Evolutionary conservation across 1,140 invertebrate species (phyloP), one percentile per base, ranked within the genome.

Genomic region (Bacillus rossius): DNA sequence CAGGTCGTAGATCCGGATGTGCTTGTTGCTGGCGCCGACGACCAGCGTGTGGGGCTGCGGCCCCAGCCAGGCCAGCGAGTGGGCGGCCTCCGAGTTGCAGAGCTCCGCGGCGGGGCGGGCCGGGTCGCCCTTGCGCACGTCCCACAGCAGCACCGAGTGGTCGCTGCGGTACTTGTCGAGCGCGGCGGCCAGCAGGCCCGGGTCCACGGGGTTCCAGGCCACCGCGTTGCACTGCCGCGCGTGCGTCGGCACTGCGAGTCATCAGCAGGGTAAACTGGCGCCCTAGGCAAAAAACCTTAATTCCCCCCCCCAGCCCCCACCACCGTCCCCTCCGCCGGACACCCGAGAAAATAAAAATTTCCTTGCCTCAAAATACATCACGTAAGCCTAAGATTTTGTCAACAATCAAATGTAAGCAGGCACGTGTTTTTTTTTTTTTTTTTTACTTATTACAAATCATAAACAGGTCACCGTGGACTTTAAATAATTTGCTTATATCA

Each of bases 1-100:
- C 0, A 96, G 79, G 74, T 98, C 95, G 71, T 91, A 89, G n/a
- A 97, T 80, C 75, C 91, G 91, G 5, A 98, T 83, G 64, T 88
- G 84, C 66, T 95, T 96, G 60, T 87, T 84, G 74, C 92, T 96
- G 77, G 94, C 89, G 8, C 92, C 93, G 20, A 89, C 83, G 8
- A 93, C 83, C 4, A 97, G 76, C 17, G 86, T 84, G 62, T 86
- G 84, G 1, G 83, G 76, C 55, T 87, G 81, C 55, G 82, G 82
- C 42, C 83, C 80, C 60, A 94, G 88, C 94, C 94, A 98, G 54
- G 86, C 81, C 22, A 96, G 74, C 17, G 90, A 94, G 72, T 93
- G 86, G 16, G 86, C 83, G 0, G 85, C 85, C 74, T 98, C 94
- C 1, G 87, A 88, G 2, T 86, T 73, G 13, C 89, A 90, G 70